Percentiles rank a stretch among this genome's conserved stretches.
phyloP scores from a whole-genome alignment of 2,113 vertebrate genomes.

The Xiphias gladius region DNA sequence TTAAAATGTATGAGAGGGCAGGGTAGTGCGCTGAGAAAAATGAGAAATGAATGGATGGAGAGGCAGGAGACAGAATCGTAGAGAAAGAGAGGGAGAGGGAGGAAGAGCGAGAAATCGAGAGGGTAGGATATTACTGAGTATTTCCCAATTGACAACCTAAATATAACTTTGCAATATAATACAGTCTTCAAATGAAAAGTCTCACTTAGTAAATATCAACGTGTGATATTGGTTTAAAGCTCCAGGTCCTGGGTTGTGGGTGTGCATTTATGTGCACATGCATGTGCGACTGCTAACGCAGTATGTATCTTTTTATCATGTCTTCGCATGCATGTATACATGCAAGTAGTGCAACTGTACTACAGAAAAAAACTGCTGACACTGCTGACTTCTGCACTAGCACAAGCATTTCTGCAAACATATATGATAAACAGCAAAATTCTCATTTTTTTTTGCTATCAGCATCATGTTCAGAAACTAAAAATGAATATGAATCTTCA shows the following conservation, averaged over 20 bases:
- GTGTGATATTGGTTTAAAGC: conserved; percentile 29
- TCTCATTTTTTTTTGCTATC: too few relatives aligned
- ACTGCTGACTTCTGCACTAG: not conserved
- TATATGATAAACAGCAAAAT: not conserved
- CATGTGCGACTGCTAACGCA: not conserved
- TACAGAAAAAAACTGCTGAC: not conserved
- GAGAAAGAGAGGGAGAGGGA: conserved; percentile 23
- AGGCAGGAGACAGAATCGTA: conserved; percentile 27
- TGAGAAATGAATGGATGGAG: conserved; percentile 41
- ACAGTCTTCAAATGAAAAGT: conserved; percentile 42
- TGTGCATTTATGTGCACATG: not conserved
- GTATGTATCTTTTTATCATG: not conserved
- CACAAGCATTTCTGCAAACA: not conserved
- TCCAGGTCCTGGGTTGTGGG: not conserved
- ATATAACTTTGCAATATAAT: conserved; percentile 37
- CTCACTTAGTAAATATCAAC: conserved; percentile 31
- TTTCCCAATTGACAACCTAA: conserved; percentile 35
- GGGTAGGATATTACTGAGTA: conserved; percentile 10
- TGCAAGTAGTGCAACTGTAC: not conserved
- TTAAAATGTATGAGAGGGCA: conserved; percentile 79
- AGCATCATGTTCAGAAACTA: not conserved
- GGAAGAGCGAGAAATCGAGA: not conserved
- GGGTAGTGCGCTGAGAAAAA: conserved; percentile 28
- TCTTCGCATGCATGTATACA: not conserved
- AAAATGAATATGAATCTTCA: too few relatives aligned